Conservation (phyloP, 2,888 invertebrate species). For the Aspidiotus destructor region DNA sequence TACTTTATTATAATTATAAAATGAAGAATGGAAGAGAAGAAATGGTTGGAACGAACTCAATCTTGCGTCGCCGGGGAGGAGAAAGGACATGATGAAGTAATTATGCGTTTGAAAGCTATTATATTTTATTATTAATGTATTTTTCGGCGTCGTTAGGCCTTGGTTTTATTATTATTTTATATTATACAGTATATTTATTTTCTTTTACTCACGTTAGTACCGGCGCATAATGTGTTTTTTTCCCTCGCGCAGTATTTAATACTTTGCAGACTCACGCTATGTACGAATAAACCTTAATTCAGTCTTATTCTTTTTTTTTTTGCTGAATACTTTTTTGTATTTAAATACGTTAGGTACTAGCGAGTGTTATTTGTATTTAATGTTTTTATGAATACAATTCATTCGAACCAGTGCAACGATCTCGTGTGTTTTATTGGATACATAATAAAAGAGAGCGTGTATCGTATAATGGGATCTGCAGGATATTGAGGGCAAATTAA, state of each 20-base stretch:
- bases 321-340: too few species aligned
- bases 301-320: neutral
- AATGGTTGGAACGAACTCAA: too few species aligned
- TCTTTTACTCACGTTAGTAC: conserved; percentile 1
- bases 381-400: too few species aligned
- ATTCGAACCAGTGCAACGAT: too few species aligned
- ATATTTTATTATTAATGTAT: conserved; percentile 34
- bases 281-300: conserved; percentile 8
- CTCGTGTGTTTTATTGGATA: too few species aligned
- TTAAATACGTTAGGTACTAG: too few species aligned
- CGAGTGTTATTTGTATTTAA: too few species aligned
- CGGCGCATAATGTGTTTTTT: conserved; percentile 7
- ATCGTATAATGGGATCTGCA: too few species aligned
- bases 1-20: too few species aligned
- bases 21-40: too few species aligned
- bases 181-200: conserved; percentile 14
- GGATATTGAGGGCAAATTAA: too few species aligned
- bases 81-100: conserved; percentile 32
- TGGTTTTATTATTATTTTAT: conserved; percentile 34
- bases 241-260: neutral
- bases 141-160: conserved; percentile 34
- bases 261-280: conserved; percentile 16
- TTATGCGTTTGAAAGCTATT: conserved; percentile 34
- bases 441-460: too few species aligned
- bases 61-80: neutral